phyloP scores from a whole-genome alignment of 2,113 vertebrate species.

The Sphaerodactylus townsendi region DNA sequence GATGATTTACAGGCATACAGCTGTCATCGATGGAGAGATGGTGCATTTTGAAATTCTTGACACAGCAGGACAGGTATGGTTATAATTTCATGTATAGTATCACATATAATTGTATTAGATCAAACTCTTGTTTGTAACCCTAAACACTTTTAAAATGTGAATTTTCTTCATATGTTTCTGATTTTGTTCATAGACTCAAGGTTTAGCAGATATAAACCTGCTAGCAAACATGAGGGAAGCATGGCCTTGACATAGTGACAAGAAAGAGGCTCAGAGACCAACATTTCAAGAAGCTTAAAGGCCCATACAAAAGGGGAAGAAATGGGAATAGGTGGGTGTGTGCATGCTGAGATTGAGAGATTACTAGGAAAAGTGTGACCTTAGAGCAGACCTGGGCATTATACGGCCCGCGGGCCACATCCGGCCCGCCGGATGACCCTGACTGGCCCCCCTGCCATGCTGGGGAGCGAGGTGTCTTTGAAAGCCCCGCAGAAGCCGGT shows the following conservation, averaged over 20 bases:
- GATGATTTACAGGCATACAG: conserved; percentile 80
- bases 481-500: too few relatives aligned
- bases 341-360: neutral
- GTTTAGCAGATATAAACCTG: neutral
- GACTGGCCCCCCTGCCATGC: too few relatives aligned
- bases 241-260: neutral
- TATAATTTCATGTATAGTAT: neutral
- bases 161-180: neutral
- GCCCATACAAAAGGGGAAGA: neutral
- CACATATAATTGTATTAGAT: neutral
- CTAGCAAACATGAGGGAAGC: neutral
- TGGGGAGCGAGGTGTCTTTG: too few relatives aligned
- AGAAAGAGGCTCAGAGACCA: neutral
- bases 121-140: neutral
- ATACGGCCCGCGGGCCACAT: too few relatives aligned
- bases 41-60: conserved; percentile 82
- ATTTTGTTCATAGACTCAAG: neutral
- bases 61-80: conserved; percentile 77
- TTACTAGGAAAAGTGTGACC: too few relatives aligned
- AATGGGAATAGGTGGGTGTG: neutral
- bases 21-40: conserved; percentile 74
- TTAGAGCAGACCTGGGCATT: too few relatives aligned
- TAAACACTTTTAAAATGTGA: neutral
- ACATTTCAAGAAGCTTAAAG: neutral
- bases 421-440: too few relatives aligned